Evolutionary conservation across 2,888 invertebrate genomes (phyloP), one percentile per base, ranked within the genome.

Genomic region (Quadroppia sp.): DNA sequence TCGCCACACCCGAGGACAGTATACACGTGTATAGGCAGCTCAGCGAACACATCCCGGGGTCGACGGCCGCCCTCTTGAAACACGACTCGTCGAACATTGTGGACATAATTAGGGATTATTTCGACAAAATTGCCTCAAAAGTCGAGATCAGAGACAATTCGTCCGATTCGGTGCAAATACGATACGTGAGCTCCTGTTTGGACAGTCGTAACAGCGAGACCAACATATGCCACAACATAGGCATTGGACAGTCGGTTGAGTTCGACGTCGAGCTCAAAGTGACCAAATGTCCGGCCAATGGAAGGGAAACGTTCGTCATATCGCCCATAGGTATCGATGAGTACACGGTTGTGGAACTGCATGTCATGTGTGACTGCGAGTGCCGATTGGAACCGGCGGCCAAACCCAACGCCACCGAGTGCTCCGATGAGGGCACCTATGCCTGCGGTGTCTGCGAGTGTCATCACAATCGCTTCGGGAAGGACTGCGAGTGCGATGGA

Each of bases 61-160:
- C 97, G 15, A 92, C 91, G 74, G 90, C 92, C 76, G 96, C 95
- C 48, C 88, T 89, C 76, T 86, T 99, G 30, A 91, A 92, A 50
- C 88, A 90, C 70, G 96, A 99, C 85, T 98, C 98, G 0, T 90
- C 91, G 76, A 99, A 99, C 82, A 92, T 99, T 72, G 98, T 99
- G 13, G 90, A 94, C 77, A 86, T 99, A 69, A 94, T 99, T 76
- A 88, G 89, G 79, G 90, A 92, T 76, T 94, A 96, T 81, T 97
- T 97, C 80, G 87, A 93, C 90, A 91, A 91, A 88, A 96, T 96
- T 82, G 92, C 94, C 20, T 94, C 95, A 61, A 88, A 91, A 0
- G 91, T 96, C 0, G 92, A 92, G 84, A 89, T 97, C 89, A 94
- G 91, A 82, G 92, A 94, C 80, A 92, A 90, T 78, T 89, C 92